Conservation (phyloP, 2,113 vertebrate genomes). For the Burhinus oedicnemus region DNA sequence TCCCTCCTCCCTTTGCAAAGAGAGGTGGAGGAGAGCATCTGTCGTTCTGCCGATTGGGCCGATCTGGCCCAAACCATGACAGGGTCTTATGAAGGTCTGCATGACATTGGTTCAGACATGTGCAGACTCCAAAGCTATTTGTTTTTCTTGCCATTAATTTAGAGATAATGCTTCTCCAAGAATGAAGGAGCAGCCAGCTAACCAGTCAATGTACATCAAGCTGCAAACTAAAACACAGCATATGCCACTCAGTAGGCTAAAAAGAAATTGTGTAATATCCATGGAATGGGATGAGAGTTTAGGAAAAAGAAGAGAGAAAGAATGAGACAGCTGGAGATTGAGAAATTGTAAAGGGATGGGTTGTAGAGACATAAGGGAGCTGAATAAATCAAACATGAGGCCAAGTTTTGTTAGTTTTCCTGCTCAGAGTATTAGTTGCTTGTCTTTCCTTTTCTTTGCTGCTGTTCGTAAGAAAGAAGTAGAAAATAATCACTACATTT, state of each 20-base stretch:
- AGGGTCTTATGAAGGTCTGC: neutral
- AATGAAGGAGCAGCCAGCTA: neutral
- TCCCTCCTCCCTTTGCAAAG: too few species aligned
- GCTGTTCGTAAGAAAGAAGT: neutral
- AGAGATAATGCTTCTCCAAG: neutral
- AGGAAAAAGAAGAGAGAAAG: neutral
- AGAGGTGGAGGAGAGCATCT: too few species aligned
- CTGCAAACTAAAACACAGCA: neutral
- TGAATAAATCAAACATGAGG: neutral
- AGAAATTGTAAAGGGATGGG: neutral
- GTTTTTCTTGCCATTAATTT: neutral
- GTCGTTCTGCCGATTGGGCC: too few species aligned
- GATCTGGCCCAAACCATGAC: too few species aligned
- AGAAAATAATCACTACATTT: neutral
- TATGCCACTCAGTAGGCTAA: neutral
- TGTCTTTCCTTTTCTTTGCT: neutral
- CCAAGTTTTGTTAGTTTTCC: neutral
- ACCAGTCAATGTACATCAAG: rapidly evolving
- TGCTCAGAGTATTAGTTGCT: neutral
- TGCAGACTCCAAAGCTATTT: neutral
- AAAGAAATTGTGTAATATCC: neutral
- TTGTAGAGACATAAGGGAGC: neutral
- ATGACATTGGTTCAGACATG: neutral
- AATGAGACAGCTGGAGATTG: neutral
- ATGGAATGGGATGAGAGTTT: neutral